Evolutionary conservation across 2,797 vertebrate genomes (phyloP).

Genomic region (Apogon hyalosoma): DNA sequence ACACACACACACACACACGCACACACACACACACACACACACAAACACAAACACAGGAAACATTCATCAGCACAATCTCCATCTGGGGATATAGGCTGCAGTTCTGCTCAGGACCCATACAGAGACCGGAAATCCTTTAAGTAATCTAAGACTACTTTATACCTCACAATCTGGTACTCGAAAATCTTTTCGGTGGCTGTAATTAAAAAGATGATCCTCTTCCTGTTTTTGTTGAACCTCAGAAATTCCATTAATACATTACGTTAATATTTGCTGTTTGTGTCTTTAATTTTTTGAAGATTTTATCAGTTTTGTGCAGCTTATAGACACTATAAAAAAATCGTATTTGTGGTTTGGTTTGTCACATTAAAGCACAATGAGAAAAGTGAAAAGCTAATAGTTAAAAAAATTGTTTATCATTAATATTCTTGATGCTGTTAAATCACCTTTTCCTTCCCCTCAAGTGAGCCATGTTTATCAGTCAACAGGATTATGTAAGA

Average conservation of each 20-base stretch:
- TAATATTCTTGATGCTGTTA: constrained; percentile 12
- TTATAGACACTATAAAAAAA: not conserved
- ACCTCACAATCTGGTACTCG: constrained; percentile 16
- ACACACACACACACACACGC: constrained; percentile 20
- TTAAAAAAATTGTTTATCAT: constrained; percentile 9
- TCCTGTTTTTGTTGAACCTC: constrained; percentile 31
- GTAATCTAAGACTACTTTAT: constrained; percentile 41
- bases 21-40: constrained; percentile 18
- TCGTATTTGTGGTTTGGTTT: not conserved
- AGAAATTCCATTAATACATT: not conserved
- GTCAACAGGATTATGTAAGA: constrained; percentile 57
- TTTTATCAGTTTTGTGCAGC: constrained; percentile 4
- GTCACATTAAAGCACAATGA: constrained; percentile 7
- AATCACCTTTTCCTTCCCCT: constrained; percentile 26
- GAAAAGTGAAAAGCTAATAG: constrained; percentile 5
- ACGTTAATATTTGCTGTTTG: not conserved
- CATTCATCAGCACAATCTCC: constrained; percentile 65
- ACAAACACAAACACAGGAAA: constrained; percentile 42
- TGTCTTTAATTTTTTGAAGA: not conserved
- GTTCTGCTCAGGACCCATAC: constrained; percentile 29
- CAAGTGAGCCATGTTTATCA: constrained; percentile 50
- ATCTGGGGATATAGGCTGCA: constrained; percentile 62
- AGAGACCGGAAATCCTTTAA: constrained; percentile 60
- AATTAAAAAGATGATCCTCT: constrained; percentile 14
- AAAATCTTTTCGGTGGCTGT: constrained; percentile 21